These are phyloP conservation scores for Esox masquinongy DNA, from an alignment of 2,797 vertebrate genomes.

Conservation along the genomic window DNA sequence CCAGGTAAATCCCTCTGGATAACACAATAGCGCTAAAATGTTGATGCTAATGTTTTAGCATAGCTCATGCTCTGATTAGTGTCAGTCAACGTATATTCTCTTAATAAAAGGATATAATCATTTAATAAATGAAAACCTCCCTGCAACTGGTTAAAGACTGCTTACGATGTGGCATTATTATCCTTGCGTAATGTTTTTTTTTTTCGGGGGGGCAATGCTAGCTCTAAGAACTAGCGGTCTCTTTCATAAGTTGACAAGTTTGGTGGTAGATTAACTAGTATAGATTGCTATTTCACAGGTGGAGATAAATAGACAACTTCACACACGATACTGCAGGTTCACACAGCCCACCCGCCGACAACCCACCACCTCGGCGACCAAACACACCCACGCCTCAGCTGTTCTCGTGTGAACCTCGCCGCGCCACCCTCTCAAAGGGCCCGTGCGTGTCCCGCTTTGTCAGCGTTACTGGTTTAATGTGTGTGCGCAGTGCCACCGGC, in stretches of 20 bases:
- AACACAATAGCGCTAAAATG: background rate
- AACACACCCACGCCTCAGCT: slow-evolving; percentile 14
- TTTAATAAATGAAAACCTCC: background rate
- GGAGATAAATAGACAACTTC: slow-evolving; percentile 1
- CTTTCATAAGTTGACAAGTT: background rate
- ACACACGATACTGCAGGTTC: background rate
- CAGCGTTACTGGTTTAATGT: slow-evolving; percentile 64
- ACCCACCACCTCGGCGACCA: background rate
- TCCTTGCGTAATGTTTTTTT: background rate
- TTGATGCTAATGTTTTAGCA: background rate
- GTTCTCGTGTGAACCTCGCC: slow-evolving; percentile 68
- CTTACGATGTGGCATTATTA: background rate
- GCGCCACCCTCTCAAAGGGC: slow-evolving; percentile 48
- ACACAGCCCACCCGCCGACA: background rate
- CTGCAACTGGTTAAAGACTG: background rate
- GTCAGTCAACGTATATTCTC: background rate
- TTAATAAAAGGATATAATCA: background rate
- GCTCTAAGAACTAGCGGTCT: background rate
- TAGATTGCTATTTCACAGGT: background rate
- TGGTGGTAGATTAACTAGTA: background rate
- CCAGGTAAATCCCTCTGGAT: too few relatives aligned
- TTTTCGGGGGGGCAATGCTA: background rate
- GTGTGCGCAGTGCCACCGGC: slow-evolving; percentile 65
- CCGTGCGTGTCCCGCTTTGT: slow-evolving; percentile 52
- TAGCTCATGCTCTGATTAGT: background rate